Percentiles rank a stretch among this genome's conserved stretches.
phyloP scores from a whole-genome alignment of 2,888 invertebrate genomes.

The Cheiracanthium punctorium region DNA sequence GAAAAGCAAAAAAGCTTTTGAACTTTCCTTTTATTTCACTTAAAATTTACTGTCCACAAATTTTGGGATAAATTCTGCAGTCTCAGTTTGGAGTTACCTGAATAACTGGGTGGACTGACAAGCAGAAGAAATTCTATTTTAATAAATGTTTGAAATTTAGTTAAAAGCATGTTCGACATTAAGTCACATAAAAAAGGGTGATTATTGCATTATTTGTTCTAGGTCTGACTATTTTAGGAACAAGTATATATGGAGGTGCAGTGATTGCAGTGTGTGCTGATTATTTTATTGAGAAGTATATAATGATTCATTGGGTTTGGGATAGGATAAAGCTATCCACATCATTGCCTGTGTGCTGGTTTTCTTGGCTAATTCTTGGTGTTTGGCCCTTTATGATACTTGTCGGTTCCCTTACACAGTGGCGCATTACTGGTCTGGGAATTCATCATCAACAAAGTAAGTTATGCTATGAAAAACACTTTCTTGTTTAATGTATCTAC shows the following conservation, averaged over 20 bases:
- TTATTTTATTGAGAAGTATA: conserved; percentile 84
- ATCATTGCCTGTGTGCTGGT: conserved; percentile 81
- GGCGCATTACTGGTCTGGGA: conserved; percentile 82
- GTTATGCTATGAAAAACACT: conserved; percentile 47
- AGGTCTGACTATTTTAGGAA: conserved; percentile 82
- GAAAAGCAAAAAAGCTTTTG: too few relatives aligned
- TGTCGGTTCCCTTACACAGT: conserved; percentile 83
- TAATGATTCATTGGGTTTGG: conserved; percentile 83
- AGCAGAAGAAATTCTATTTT: too few relatives aligned
- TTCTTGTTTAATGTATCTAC: background rate
- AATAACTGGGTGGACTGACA: too few relatives aligned
- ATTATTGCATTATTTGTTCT: conserved; percentile 32
- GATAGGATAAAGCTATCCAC: conserved; percentile 80
- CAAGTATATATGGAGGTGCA: conserved; percentile 86
- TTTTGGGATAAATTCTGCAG: too few relatives aligned
- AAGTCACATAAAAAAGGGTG: too few relatives aligned
- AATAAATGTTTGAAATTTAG: too few relatives aligned
- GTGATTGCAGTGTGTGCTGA: conserved; percentile 84
- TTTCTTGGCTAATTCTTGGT: conserved; percentile 84
- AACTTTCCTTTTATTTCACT: too few relatives aligned
- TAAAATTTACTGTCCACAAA: too few relatives aligned
- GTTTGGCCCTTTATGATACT: conserved; percentile 84
- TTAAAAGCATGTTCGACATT: too few relatives aligned
- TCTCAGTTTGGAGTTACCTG: too few relatives aligned
- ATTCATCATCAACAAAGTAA: conserved; percentile 77